These are phyloP conservation scores for Sesamia inferens DNA, from an alignment of 2,888 invertebrate genomes.

Conservation along the genomic window DNA sequence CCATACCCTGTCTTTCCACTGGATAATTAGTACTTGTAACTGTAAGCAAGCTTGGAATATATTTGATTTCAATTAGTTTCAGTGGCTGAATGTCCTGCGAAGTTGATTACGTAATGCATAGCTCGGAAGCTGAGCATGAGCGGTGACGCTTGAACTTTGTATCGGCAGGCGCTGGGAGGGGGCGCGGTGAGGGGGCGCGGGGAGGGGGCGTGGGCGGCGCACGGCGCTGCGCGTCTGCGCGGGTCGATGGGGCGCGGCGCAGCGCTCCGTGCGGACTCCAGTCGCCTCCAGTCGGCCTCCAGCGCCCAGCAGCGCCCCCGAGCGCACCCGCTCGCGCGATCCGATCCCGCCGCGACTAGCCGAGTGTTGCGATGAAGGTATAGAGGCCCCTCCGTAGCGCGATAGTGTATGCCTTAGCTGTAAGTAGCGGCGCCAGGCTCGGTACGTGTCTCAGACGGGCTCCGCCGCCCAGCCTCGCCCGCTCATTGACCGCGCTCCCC, in stretches of 20 bases:
- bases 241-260: conserved; percentile 41
- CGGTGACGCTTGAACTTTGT: conserved; percentile 71
- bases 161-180: neutral
- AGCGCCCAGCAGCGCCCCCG: conserved; percentile 66
- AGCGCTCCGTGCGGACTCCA: conserved; percentile 26
- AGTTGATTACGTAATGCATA: conserved; percentile 64
- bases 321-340: conserved; percentile 70
- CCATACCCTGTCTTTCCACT: neutral
- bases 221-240: conserved; percentile 45
- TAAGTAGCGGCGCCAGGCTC: conserved; percentile 80
- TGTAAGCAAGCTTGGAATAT: conserved; percentile 7
- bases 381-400: conserved; percentile 81
- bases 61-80: conserved; percentile 6
- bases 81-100: neutral
- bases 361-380: conserved; percentile 89
- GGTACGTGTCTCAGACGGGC: conserved; percentile 77
- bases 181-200: neutral
- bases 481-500: conserved; percentile 60
- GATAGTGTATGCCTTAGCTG: conserved; percentile 84
- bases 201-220: conserved; percentile 15
- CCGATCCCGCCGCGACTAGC: conserved; percentile 70
- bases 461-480: conserved; percentile 64
- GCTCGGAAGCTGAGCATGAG: conserved; percentile 54
- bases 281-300: conserved; percentile 68
- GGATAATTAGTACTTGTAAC: neutral